phyloP scores from a whole-genome alignment of 2,888 invertebrate genomes.

The Diarsia rubi region DNA sequence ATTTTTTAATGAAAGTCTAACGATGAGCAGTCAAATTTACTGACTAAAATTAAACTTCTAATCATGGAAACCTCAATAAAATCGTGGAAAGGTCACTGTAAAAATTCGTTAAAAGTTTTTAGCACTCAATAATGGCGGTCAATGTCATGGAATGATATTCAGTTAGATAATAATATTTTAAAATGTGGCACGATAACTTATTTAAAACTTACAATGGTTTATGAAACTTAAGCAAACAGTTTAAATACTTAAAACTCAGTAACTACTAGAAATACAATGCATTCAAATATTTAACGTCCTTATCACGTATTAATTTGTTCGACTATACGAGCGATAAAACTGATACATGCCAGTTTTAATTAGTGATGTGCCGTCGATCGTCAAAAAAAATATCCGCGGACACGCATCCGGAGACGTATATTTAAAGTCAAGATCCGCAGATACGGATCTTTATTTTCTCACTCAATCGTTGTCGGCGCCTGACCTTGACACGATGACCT shows the following conservation, averaged over 20 bases:
- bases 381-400: no score
- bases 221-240: not conserved
- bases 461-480: no score
- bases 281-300: not conserved
- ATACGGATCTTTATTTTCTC: no score
- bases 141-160: not conserved
- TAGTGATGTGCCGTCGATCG: no score
- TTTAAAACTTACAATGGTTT: not conserved
- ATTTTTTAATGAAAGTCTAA: not conserved
- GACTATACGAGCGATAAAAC: conserved; percentile 9
- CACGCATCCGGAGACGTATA: no score
- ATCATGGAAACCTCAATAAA: not conserved
- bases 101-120: not conserved
- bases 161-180: not conserved
- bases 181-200: not conserved
- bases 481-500: no score
- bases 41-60: not conserved
- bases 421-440: no score
- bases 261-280: not conserved
- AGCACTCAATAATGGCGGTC: not conserved
- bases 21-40: conserved; percentile 5
- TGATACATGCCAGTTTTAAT: conserved; percentile 16
- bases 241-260: not conserved
- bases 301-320: not conserved
- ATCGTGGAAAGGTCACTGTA: not conserved